Evolutionary conservation across 2,888 invertebrate species (phyloP), one percentile per base, ranked within the genome.

Genomic region (Drosophila anomalipes): DNA sequence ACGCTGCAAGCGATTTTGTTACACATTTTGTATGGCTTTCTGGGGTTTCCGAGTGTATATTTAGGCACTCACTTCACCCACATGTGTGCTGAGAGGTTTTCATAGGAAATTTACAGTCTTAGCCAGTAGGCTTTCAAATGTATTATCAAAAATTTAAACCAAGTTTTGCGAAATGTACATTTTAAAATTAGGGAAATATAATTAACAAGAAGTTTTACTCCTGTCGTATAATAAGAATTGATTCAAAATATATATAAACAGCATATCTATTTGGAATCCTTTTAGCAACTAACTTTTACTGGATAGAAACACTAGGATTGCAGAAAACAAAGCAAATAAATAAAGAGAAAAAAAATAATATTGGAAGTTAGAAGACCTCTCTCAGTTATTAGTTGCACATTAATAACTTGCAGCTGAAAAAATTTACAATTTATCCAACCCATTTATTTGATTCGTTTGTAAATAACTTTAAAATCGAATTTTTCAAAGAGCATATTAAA

Each of bases 1-100:
- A 19, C 33, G 74, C 85, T 84, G 69, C 47, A 65, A 67, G 90
- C 82, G 57, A 66, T 78, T 78, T 70, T 52, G 41, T 51, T 60
- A 44, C 51, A 69, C 54, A 57, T 67, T 72, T 81, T 47, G n/a
- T 65, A 26, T 65, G 30, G 44, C 59, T 39, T 59, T 62, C 30
- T 39, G 54, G 33, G 58, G 16, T 14, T 60, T 60, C 26, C 37
- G 26, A 53, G 44, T 74, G 61, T 79, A 35, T 62, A 39, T 65
- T 68, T 61, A 64, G 51, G 64, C 39, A 44, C 41, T 30, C 44
- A 57, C 28, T 77, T 69, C 74, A 69, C 61, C 74, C 75, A 74
- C 58, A 78, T 57, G 67, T 61, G 51, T 32, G 63, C 26, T 30
- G 7, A 49, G 26, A 44, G 52, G 57, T 28, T 70, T 61, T 22